phyloP scores from a whole-genome alignment of 1,140 invertebrate genomes.

The Gryon sp. region DNA sequence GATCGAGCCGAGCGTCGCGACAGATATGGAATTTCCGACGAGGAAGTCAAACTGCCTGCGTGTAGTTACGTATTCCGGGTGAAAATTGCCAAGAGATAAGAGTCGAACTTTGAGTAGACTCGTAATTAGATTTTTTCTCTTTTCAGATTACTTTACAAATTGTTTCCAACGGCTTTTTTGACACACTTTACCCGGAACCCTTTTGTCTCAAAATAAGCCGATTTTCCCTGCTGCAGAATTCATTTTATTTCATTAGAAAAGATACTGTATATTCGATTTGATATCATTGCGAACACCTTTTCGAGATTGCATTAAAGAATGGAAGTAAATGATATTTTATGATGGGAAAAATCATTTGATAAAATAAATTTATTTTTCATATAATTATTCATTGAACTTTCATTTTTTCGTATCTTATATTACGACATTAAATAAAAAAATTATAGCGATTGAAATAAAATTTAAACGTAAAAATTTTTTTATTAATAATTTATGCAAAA shows the following conservation, averaged over 20 bases:
- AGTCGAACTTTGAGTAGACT: constrained; percentile 43
- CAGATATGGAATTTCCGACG: constrained; percentile 56
- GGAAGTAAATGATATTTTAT: too few relatives aligned
- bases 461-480: too few relatives aligned
- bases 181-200: neutral
- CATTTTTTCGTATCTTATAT: too few relatives aligned
- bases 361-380: too few relatives aligned
- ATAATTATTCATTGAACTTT: too few relatives aligned
- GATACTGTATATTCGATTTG: neutral
- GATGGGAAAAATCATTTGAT: too few relatives aligned
- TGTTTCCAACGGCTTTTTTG: constrained; percentile 32
- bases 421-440: too few relatives aligned
- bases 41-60: constrained; percentile 37
- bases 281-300: neutral
- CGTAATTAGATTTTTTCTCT: constrained; percentile 49
- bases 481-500: too few relatives aligned
- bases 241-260: constrained; percentile 3
- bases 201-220: constrained; percentile 7
- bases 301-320: too few relatives aligned
- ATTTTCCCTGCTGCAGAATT: constrained; percentile 8
- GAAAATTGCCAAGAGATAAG: constrained; percentile 50
- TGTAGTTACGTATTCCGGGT: constrained; percentile 41
- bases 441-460: too few relatives aligned
- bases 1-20: constrained; percentile 18
- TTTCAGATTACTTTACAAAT: constrained; percentile 49